These are phyloP conservation scores for Scolopax bukidnonensis DNA, from an alignment of 2,797 vertebrate species.

Conservation along the genomic window DNA sequence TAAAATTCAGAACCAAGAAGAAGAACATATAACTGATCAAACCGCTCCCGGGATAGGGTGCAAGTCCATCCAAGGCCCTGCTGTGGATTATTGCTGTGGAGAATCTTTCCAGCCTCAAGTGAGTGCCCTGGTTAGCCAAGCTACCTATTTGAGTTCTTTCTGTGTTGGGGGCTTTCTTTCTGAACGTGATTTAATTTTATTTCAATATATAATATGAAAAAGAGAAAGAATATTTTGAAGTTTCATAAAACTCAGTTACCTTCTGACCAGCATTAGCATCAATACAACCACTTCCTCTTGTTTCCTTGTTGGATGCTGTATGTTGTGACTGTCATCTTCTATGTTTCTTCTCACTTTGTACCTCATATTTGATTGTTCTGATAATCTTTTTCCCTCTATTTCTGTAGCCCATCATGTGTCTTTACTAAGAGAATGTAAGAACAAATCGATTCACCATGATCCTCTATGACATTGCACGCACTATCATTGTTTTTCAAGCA, in stretches of 20 bases:
- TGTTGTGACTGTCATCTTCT: neutral
- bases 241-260: neutral
- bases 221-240: neutral
- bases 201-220: neutral
- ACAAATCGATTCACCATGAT: neutral
- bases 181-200: neutral
- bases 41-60: neutral
- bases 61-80: neutral
- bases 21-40: neutral
- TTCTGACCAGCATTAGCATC: neutral
- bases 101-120: neutral
- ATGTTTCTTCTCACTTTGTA: neutral
- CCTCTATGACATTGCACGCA: neutral
- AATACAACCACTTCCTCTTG: neutral
- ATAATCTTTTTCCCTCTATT: neutral
- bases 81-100: neutral
- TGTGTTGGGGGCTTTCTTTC: neutral
- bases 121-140: neutral
- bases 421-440: constrained; percentile 5
- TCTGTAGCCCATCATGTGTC: neutral
- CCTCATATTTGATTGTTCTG: neutral
- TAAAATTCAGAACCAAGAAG: neutral
- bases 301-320: neutral
- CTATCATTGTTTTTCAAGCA: neutral
- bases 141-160: neutral